Evolutionary conservation across 2,888 invertebrate genomes (phyloP), one percentile per base, ranked within the genome.

Genomic region (Malthinus flaveolus): DNA sequence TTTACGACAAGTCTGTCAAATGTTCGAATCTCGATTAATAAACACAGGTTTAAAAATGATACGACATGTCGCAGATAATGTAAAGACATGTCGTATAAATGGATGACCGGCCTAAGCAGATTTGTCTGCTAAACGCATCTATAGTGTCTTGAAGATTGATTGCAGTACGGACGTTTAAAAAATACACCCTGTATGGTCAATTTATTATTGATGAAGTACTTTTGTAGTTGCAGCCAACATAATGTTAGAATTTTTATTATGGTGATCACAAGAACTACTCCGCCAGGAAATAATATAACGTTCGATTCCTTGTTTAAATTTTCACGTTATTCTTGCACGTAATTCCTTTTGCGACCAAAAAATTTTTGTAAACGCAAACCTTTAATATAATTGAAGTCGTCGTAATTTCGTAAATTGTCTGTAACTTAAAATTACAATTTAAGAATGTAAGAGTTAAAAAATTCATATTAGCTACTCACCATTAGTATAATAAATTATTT

Each of bases 181-280:
- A 5, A 23, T 23, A 23, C 23, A 23, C 23, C 23, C 23, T 23
- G 23, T 23, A 23, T 23, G n/a, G n/a, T 23, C 2, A 23, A 23
- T 23, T 5, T 5, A 23, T 2, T 23, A n/a, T n/a, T n/a, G 6
- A 3, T 23, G 47, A 49, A 32, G 34, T 79, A 85, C 85, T 77
- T 82, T 81, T 12, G 84, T 84, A n/a, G 79, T 80, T 7, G 82
- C 84, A 1, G 81, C 78, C 51, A 82, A 73, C 58, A 79, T 81
- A 67, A 81, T 80, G 65, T 76, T 77, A 52, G 12, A 4, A 34
- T 70, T 66, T 57, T 79, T 75, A 46, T 70, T 70, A 58, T 78
- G 75, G 61, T 74, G 74, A 66, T 80, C 80, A 66, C 81, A 67
- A 52, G 76, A 78, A 31, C 70, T 70, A 12, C 68, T 71, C 77